These are phyloP conservation scores for Camelus dromedarius DNA, from an alignment of 2,113 vertebrate species.

Conservation along the genomic window DNA sequence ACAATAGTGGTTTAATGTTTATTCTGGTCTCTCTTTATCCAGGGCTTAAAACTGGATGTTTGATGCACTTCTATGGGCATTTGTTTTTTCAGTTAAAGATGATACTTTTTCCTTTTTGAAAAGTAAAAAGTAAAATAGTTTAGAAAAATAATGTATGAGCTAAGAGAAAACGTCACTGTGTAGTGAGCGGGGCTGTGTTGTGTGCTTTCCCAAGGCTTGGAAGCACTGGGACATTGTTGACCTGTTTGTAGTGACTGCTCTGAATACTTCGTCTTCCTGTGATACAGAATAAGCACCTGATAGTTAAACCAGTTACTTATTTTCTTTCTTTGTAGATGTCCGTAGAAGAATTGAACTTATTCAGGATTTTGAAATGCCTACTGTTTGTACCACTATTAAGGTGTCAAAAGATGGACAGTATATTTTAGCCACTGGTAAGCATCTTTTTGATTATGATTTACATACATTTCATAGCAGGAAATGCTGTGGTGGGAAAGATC, in stretches of 20 bases:
- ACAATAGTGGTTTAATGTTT: background rate
- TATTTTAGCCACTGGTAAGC: constrained; percentile 95
- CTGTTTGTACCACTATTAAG: constrained; percentile 95
- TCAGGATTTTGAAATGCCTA: constrained; percentile 99
- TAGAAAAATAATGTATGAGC: background rate
- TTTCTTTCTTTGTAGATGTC: constrained; percentile 88
- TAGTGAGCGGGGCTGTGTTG: background rate
- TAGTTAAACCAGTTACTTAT: background rate
- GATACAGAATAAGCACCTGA: background rate
- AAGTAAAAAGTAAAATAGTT: background rate
- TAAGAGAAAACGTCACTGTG: background rate
- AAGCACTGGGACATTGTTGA: too few relatives aligned
- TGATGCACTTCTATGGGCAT: background rate
- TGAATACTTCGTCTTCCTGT: accelerated
- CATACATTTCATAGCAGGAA: background rate
- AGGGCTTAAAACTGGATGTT: background rate
- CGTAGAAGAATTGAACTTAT: constrained; percentile 98
- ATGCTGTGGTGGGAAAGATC: background rate
- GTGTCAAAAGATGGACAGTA: constrained; percentile 98
- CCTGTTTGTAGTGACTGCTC: background rate
- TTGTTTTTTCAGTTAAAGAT: background rate
- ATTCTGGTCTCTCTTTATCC: background rate
- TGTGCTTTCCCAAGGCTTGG: background rate
- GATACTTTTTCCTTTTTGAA: background rate
- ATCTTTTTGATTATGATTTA: background rate